Evolutionary conservation across 1,140 invertebrate species (phyloP).

Genomic region (Tetramorium parvispinum): DNA sequence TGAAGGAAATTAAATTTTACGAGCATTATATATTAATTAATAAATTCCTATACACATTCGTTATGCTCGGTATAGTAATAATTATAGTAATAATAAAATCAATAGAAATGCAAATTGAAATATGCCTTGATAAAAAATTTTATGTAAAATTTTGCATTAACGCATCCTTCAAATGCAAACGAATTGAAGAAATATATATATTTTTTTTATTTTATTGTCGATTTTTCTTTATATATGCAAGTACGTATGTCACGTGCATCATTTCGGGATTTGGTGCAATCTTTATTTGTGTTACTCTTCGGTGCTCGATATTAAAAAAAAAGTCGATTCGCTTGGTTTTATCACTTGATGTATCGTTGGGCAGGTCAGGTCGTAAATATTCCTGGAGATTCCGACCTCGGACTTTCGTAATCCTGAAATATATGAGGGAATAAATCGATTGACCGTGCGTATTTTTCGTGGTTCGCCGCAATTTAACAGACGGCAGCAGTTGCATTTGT

Average conservation of each 20-base stretch:
- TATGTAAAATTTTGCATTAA: background rate
- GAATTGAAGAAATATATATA: background rate
- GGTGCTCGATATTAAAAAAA: slow-evolving; percentile 71
- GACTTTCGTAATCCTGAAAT: slow-evolving; percentile 77
- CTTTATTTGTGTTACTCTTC: slow-evolving; percentile 67
- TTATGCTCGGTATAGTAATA: background rate
- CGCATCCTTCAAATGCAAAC: background rate
- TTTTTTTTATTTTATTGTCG: background rate
- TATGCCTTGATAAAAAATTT: background rate
- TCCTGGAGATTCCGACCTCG: slow-evolving; percentile 74
- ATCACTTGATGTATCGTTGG: slow-evolving; percentile 74
- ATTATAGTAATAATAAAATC: background rate
- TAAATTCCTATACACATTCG: background rate
- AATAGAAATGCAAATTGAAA: background rate
- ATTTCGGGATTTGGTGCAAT: slow-evolving; percentile 61
- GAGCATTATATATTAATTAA: background rate
- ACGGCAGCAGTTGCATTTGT: slow-evolving; percentile 56
- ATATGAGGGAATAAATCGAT: slow-evolving; percentile 73
- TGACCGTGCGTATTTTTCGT: slow-evolving; percentile 72
- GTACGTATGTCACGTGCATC: slow-evolving; percentile 15
- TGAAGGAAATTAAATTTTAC: background rate
- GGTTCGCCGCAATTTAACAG: slow-evolving; percentile 68
- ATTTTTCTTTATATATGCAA: background rate
- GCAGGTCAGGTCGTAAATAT: slow-evolving; percentile 73
- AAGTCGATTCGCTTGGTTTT: slow-evolving; percentile 70